Conservation (phyloP, 2,888 invertebrate species). For the Endotricha flammealis region DNA sequence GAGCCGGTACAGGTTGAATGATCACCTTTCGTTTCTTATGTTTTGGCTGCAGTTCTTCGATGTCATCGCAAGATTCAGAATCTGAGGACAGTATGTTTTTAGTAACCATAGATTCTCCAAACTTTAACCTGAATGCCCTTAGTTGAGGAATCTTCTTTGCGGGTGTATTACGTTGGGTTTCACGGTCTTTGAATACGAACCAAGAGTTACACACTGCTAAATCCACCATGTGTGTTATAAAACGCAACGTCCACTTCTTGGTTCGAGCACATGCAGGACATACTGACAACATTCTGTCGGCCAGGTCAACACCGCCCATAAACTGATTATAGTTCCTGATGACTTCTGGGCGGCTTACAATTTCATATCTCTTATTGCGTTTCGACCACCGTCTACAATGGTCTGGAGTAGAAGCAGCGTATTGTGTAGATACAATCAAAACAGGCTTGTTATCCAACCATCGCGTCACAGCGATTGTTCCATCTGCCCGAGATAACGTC, state of each 20-base stretch:
- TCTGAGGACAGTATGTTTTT: too few species aligned
- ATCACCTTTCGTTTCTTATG: constrained; percentile 3
- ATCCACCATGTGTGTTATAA: constrained; percentile 4
- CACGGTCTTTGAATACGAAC: too few species aligned
- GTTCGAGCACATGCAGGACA: constrained; percentile 5
- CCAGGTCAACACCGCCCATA: constrained; percentile 7
- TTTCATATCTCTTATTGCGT: constrained; percentile 8
- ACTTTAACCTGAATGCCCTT: too few species aligned
- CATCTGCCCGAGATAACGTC: constrained; percentile 2
- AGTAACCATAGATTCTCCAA: too few species aligned
- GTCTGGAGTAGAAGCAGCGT: background rate
- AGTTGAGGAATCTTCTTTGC: too few species aligned
- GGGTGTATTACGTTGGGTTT: too few species aligned
- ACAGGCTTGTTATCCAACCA: constrained; percentile 17
- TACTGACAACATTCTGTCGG: constrained; percentile 7
- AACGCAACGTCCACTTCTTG: constrained; percentile 6
- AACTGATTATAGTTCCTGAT: constrained; percentile 8
- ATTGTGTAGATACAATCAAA: constrained; percentile 5
- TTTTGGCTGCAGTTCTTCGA: constrained; percentile 3
- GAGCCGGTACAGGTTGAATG: constrained; percentile 3
- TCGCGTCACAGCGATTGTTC: constrained; percentile 11
- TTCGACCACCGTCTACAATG: constrained; percentile 16
- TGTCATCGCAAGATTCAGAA: too few species aligned
- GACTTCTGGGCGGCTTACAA: constrained; percentile 16
- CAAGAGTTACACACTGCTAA: background rate